Evolutionary conservation across 2,113 vertebrate genomes (phyloP).

Genomic region (Actenoides lindsayi): DNA sequence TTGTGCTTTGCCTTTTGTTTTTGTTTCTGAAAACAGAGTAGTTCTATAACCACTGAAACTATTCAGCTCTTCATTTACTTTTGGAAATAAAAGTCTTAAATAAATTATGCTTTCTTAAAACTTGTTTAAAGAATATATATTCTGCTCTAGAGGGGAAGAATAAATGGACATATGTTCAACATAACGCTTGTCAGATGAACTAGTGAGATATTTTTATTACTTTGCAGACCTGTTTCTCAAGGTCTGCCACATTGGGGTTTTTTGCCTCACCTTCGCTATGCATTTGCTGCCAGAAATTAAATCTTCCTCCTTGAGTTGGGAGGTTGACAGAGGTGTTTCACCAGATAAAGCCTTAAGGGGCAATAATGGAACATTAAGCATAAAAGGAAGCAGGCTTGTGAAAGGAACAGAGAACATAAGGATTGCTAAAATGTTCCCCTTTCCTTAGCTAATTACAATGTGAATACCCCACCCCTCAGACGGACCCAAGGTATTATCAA

Average conservation of each 20-base stretch:
- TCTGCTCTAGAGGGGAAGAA: neutral
- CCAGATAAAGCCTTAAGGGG: no score
- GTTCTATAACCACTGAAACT: neutral
- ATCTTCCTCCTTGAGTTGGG: neutral
- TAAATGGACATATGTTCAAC: neutral
- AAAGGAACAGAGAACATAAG: no score
- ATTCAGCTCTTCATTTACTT: neutral
- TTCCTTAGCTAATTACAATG: no score
- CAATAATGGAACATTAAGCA: no score
- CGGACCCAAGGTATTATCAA: no score
- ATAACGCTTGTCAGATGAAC: neutral
- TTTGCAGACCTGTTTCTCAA: neutral
- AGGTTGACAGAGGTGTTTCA: no score
- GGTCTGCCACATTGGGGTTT: neutral
- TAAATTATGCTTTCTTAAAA: neutral
- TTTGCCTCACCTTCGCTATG: neutral
- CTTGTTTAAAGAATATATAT: neutral
- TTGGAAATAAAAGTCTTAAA: neutral
- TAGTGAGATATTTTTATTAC: neutral
- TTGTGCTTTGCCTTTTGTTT: neutral
- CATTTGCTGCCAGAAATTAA: neutral
- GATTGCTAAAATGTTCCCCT: no score
- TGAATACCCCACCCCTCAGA: no score
- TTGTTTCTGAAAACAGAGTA: neutral
- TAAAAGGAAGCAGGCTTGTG: no score